Percentiles rank a stretch among this genome's conserved stretches.
Conservation (phyloP, 2,113 vertebrate species). For the Chaetops frenatus region DNA sequence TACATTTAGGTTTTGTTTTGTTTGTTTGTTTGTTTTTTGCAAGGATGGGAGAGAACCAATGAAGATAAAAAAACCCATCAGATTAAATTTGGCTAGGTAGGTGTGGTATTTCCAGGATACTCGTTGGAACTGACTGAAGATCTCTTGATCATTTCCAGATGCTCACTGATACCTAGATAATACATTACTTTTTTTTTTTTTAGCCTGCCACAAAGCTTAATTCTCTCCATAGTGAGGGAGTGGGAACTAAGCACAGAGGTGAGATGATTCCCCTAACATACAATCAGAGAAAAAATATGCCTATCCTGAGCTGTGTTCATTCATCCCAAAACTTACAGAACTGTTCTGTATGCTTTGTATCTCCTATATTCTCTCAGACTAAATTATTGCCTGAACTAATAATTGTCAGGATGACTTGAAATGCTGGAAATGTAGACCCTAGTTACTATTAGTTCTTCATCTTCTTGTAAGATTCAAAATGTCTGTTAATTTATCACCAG, state of each 20-base stretch:
- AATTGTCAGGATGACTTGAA: background rate
- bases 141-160: background rate
- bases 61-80: background rate
- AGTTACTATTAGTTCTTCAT: background rate
- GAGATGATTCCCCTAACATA: background rate
- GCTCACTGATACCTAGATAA: background rate
- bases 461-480: background rate
- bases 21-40: background rate
- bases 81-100: background rate
- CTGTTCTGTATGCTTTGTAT: background rate
- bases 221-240: background rate
- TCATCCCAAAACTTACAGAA: background rate
- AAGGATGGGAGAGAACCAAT: background rate
- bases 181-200: background rate
- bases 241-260: background rate
- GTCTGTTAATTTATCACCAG: background rate
- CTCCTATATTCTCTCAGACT: background rate
- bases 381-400: background rate
- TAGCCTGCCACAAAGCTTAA: background rate
- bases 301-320: background rate
- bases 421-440: background rate
- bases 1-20: background rate
- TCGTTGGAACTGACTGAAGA: background rate
- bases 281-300: background rate
- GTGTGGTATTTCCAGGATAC: background rate